Conservation (phyloP, 2,888 invertebrate genomes). For the Hydrotaea diabolus region DNA sequence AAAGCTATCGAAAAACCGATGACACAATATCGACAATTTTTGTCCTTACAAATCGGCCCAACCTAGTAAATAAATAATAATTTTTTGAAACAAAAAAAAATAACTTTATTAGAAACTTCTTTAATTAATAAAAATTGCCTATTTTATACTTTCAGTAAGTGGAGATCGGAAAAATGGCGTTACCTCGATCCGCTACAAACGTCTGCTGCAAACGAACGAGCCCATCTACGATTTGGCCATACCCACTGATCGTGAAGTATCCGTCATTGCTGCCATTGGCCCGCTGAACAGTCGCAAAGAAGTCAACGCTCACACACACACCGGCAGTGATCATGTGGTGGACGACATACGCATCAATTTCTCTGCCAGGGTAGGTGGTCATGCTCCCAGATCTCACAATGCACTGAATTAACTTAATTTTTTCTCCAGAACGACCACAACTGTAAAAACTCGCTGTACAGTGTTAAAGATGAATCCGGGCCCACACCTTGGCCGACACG, state of each 20-base stretch:
- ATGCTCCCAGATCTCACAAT: too few relatives aligned
- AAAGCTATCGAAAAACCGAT: too few relatives aligned
- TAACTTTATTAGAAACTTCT: neutral
- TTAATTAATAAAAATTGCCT: neutral
- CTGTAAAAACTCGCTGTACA: slow-evolving; percentile 86
- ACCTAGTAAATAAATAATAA: neutral
- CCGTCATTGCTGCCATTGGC: slow-evolving; percentile 94
- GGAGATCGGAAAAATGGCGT: slow-evolving; percentile 90
- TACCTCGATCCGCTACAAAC: slow-evolving; percentile 89
- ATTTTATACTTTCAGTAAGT: slow-evolving; percentile 81
- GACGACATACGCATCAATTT: slow-evolving; percentile 91
- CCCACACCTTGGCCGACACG: slow-evolving; percentile 87
- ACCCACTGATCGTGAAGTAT: slow-evolving; percentile 85
- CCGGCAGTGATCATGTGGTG: slow-evolving; percentile 78
- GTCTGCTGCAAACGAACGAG: slow-evolving; percentile 89
- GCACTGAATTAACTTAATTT: too few relatives aligned
- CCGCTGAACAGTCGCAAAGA: slow-evolving; percentile 89
- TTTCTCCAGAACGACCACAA: slow-evolving; percentile 85
- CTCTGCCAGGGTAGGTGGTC: slow-evolving; percentile 82
- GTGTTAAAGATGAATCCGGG: slow-evolving; percentile 83
- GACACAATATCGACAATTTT: too few relatives aligned
- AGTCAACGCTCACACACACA: slow-evolving; percentile 89
- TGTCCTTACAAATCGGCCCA: too few relatives aligned
- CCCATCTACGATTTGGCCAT: slow-evolving; percentile 87
- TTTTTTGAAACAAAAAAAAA: neutral